Conservation (phyloP, 2,113 vertebrate species). For the Megaceryle torquata region DNA sequence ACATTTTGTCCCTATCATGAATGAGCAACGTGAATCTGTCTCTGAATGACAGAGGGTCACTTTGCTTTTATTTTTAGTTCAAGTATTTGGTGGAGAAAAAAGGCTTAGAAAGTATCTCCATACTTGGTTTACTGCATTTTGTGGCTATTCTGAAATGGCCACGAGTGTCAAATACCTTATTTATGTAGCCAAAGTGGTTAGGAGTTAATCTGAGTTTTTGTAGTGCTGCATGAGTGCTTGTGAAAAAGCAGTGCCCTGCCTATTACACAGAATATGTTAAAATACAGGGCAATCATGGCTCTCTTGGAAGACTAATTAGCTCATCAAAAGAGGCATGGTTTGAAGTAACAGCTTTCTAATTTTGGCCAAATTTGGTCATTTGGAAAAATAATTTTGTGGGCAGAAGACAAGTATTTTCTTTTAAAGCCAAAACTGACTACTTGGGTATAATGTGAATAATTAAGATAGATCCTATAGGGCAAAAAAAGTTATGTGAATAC, state of each 20-base stretch:
- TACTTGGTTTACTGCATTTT: not conserved
- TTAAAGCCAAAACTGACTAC: not conserved
- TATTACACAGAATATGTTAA: not conserved
- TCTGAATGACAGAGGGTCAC: not conserved
- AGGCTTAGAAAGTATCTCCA: not conserved
- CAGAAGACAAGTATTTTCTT: not conserved
- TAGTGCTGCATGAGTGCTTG: not conserved
- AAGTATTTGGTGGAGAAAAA: not conserved
- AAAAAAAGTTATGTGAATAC: not conserved
- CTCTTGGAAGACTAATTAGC: not conserved
- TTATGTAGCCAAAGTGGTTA: not conserved
- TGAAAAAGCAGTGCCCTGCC: not conserved
- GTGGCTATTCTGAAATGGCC: not conserved
- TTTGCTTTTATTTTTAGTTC: not conserved
- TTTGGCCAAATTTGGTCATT: not conserved
- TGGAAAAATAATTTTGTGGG: not conserved
- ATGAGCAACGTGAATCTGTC: not conserved
- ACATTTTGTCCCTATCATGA: not conserved
- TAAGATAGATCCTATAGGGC: not conserved
- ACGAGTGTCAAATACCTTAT: not conserved
- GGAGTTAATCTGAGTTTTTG: not conserved
- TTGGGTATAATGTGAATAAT: not conserved
- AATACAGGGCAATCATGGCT: not conserved
- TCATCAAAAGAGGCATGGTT: not conserved
- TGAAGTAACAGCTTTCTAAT: not conserved